Percentiles rank a stretch among this genome's conserved stretches.
Evolutionary conservation across 23 tunicate genomes (phyloP).

Genomic region (Trididemnum miniatum): DNA sequence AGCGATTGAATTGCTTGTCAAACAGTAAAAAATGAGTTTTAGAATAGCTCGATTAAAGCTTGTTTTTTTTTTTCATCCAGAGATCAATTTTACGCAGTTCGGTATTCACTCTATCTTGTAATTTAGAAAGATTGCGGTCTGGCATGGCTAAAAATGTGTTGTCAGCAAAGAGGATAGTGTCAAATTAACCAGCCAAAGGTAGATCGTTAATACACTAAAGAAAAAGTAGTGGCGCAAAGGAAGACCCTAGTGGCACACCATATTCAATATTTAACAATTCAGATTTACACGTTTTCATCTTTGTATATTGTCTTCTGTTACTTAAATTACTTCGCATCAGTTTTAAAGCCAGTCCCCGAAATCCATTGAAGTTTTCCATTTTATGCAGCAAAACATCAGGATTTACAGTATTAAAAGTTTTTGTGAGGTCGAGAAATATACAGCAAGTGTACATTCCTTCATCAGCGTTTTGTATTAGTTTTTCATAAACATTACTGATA

Average conservation of each 20-base stretch:
- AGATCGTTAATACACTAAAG: not conserved
- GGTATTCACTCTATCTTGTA: not conserved
- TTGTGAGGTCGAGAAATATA: not conserved
- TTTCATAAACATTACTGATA: not conserved
- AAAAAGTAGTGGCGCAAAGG: slow-evolving; percentile 16
- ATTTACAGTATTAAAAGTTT: slow-evolving; percentile 6
- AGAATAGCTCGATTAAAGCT: not conserved
- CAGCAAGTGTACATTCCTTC: not conserved
- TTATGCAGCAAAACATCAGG: slow-evolving; percentile 10
- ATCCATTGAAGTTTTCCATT: not conserved
- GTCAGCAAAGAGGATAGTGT: slow-evolving; percentile 17
- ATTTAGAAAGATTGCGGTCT: slow-evolving; percentile 1
- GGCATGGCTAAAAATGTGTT: slow-evolving; percentile 1
- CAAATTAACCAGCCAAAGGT: slow-evolving; percentile 3
- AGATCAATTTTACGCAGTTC: slow-evolving; percentile 8
- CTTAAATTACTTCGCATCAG: slow-evolving; percentile 16
- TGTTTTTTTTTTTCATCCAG: slow-evolving; percentile 3
- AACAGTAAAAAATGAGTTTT: slow-evolving; percentile 21
- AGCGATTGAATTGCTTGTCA: slow-evolving; percentile 12
- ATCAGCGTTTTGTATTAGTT: not conserved
- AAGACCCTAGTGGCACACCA: slow-evolving; percentile 15
- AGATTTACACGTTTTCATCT: not conserved
- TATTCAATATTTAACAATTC: not conserved
- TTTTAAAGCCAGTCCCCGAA: not conserved
- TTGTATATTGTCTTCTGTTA: not conserved